Conservation (phyloP, 2,888 invertebrate species). For the Vandiemenella viatica region DNA sequence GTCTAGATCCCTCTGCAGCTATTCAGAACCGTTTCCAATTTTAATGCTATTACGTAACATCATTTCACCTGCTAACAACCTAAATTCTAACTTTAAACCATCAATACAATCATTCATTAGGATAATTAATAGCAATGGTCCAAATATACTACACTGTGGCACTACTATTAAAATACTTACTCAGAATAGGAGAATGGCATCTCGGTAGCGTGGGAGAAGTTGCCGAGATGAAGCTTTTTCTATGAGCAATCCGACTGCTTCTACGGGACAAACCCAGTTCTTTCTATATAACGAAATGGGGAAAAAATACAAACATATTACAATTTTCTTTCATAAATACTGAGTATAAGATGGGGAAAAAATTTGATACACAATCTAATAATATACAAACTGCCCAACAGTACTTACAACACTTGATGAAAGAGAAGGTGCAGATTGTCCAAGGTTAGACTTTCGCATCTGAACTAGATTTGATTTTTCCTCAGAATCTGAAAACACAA, state of each 20-base stretch:
- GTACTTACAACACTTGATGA: conserved; percentile 33
- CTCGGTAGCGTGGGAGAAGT: conserved; percentile 59
- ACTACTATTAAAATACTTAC: conserved; percentile 25
- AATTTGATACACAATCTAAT: no score
- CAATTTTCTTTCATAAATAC: no score
- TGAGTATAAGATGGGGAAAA: no score
- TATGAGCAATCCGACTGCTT: conserved; percentile 44
- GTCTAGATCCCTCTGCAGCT: no score
- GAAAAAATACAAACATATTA: conserved; percentile 1
- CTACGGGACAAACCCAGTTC: conserved; percentile 36
- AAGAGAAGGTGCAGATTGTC: conserved; percentile 87
- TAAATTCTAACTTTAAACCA: no score
- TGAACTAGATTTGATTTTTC: conserved; percentile 63
- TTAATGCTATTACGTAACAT: no score
- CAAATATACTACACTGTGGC: no score
- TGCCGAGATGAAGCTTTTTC: conserved; percentile 58
- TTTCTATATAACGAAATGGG: conserved; percentile 24
- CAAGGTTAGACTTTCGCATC: conserved; percentile 74
- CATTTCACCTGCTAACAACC: no score
- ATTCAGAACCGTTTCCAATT: no score
- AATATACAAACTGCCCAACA: no score
- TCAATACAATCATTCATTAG: no score
- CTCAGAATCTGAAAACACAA: conserved; percentile 24
- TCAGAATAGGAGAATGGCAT: conserved; percentile 65
- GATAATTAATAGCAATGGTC: no score